A percentile compares a stretch with the other conserved stretches of the same genome.
phyloP scores from a whole-genome alignment of 2,888 invertebrate species.

The Dicyrtoma fusca region DNA sequence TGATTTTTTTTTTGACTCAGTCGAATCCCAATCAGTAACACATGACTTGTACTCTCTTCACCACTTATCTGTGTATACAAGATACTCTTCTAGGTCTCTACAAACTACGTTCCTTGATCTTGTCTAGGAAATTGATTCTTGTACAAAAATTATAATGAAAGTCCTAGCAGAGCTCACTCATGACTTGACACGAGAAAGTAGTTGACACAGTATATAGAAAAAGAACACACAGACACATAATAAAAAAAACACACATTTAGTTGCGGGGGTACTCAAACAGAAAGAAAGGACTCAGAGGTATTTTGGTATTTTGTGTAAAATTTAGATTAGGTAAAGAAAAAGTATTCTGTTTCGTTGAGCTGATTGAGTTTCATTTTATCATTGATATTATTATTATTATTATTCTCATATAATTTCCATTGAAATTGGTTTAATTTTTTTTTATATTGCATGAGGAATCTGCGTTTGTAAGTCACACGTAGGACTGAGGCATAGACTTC shows the following conservation, averaged over 20 bases:
- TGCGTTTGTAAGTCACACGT: background rate
- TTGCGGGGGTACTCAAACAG: constrained; percentile 25
- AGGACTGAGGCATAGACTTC: too few relatives aligned
- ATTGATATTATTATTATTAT: background rate
- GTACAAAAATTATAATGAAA: too few relatives aligned
- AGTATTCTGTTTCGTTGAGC: constrained; percentile 12
- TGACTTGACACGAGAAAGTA: background rate
- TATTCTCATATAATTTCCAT: background rate
- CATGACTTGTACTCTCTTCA: background rate
- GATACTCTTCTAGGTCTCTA: too few relatives aligned
- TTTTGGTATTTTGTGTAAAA: constrained; percentile 26
- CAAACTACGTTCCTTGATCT: too few relatives aligned
- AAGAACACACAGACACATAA: background rate
- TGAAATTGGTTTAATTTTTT: background rate
- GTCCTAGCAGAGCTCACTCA: background rate
- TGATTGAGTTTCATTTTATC: constrained; percentile 10
- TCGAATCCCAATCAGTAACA: constrained; percentile 18
- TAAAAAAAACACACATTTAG: constrained; percentile 2
- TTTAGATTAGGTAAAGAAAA: constrained; percentile 18
- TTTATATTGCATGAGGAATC: constrained; percentile 1
- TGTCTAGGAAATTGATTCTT: too few relatives aligned
- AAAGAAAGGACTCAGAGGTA: constrained; percentile 31
- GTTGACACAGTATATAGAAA: background rate
- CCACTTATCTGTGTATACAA: background rate
- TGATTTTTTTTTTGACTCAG: constrained; percentile 7